Percentiles rank a stretch among this genome's conserved stretches.
Evolutionary conservation across 37 sponge, comb jelly and placozoan species (phyloP).

Genomic region (Corticium candelabrum): DNA sequence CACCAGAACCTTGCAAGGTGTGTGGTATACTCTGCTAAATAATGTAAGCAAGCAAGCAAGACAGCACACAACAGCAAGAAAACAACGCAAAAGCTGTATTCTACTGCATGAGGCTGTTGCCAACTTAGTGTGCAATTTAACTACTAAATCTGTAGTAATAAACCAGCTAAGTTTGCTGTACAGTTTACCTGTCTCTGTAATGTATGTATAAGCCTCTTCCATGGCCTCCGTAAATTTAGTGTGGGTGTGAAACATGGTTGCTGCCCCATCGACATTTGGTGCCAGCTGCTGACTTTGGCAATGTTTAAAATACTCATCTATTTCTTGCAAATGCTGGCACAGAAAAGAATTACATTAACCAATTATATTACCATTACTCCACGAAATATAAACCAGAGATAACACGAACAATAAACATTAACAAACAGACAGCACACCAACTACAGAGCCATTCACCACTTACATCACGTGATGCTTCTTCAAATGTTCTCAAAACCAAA

Average conservation of each 20-base stretch:
- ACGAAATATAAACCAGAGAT: too few relatives aligned
- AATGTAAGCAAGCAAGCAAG: too few relatives aligned
- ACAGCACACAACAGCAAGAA: too few relatives aligned
- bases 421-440: neutral
- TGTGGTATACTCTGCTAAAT: too few relatives aligned
- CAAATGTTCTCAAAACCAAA: neutral
- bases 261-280: neutral
- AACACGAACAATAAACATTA: neutral
- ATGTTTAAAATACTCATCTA: neutral
- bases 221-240: neutral
- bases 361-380: too few relatives aligned
- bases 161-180: too few relatives aligned
- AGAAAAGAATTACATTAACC: neutral
- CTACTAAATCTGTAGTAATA: too few relatives aligned
- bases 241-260: neutral
- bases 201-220: neutral
- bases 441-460: neutral
- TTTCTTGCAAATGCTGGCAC: neutral
- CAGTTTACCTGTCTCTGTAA: neutral
- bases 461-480: neutral
- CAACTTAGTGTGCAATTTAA: too few relatives aligned
- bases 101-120: too few relatives aligned
- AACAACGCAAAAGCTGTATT: too few relatives aligned
- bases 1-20: too few relatives aligned
- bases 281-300: neutral